phyloP scores from a whole-genome alignment of 2,797 vertebrate genomes.

The Corythornis leucogaster region DNA sequence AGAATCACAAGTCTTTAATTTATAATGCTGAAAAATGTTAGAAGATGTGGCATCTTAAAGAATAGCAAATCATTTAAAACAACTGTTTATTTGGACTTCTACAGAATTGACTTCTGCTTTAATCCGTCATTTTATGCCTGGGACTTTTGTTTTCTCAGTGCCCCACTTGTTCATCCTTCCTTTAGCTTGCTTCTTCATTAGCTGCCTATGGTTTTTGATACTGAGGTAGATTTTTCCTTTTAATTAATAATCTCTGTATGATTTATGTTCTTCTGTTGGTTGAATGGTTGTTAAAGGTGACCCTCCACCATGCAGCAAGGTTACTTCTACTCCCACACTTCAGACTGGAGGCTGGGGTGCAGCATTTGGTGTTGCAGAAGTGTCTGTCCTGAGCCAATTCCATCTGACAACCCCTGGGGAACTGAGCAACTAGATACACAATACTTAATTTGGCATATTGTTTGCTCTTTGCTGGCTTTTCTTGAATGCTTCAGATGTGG shows the following conservation, averaged over 20 bases:
- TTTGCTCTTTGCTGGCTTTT: not conserved
- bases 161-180: not conserved
- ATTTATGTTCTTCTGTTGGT: not conserved
- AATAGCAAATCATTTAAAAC: not conserved
- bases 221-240: not conserved
- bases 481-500: slow-evolving; percentile 10
- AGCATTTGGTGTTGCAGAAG: not conserved
- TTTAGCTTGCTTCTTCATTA: not conserved
- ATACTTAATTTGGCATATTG: not conserved
- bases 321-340: rapidly evolving
- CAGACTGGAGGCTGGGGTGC: rapidly evolving
- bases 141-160: not conserved
- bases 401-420: not conserved
- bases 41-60: not conserved
- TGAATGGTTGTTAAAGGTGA: not conserved
- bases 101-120: not conserved
- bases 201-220: not conserved
- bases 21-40: not conserved
- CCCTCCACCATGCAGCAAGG: not conserved
- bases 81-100: not conserved
- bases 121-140: not conserved
- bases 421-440: not conserved
- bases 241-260: not conserved
- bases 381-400: not conserved
- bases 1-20: not conserved